Evolutionary conservation across 2,113 vertebrate species (phyloP).

Genomic region (Colistium nudipinnis): DNA sequence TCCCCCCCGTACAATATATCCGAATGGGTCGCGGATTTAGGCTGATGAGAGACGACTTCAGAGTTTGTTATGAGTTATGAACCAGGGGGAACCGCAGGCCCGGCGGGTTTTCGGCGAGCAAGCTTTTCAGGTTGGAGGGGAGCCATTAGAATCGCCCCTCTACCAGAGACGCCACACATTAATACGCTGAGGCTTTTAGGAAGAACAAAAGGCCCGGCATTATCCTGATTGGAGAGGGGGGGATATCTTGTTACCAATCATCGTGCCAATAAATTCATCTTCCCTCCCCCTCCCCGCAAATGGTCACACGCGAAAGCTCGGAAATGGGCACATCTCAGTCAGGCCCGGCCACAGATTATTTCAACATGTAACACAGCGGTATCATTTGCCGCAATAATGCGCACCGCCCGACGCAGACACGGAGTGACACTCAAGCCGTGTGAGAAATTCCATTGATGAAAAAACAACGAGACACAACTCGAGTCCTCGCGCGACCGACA

Average conservation of each 20-base stretch:
- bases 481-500: not conserved
- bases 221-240: constrained; percentile 62
- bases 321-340: constrained; percentile 49
- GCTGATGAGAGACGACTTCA: constrained; percentile 71
- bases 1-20: constrained; percentile 50
- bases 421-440: constrained; percentile 55
- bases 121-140: constrained; percentile 75
- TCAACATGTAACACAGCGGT: constrained; percentile 39
- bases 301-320: constrained; percentile 42
- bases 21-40: constrained; percentile 53
- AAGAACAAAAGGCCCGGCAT: constrained; percentile 51
- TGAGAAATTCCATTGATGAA: constrained; percentile 67
- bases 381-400: constrained; percentile 58
- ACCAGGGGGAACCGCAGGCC: constrained; percentile 62
- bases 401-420: constrained; percentile 31
- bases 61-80: constrained; percentile 74
- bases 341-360: constrained; percentile 59
- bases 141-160: constrained; percentile 67
- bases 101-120: constrained; percentile 58
- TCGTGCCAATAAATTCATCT: constrained; percentile 63
- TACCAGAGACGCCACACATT: constrained; percentile 65
- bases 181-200: constrained; percentile 67
- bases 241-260: constrained; percentile 63
- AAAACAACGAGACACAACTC: constrained; percentile 32
- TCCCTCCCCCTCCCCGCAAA: constrained; percentile 26